Percentiles rank a stretch among this genome's conserved stretches.
These are phyloP conservation scores for Polydrusus pterygomalis DNA, from an alignment of 2,888 invertebrate species.

Conservation along the genomic window DNA sequence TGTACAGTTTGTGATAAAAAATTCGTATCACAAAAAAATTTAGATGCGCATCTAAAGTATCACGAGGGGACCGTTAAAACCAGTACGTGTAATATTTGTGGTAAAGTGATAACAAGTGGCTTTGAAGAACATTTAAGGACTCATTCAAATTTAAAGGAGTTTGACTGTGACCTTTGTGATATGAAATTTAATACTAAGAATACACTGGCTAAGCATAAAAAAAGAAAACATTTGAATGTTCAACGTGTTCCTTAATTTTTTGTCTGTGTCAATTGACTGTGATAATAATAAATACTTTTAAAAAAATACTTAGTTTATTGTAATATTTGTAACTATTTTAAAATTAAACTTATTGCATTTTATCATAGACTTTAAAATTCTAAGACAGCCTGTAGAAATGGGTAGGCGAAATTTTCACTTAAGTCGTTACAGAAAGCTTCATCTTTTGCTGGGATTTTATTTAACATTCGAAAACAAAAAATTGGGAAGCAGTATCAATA, in stretches of 20 bases:
- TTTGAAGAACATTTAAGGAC: constrained; percentile 69
- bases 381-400: no score
- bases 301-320: no score
- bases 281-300: no score
- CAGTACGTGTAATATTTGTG: constrained; percentile 68
- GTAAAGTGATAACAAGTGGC: constrained; percentile 66
- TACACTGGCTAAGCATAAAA: constrained; percentile 68
- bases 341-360: no score
- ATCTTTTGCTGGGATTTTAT: no score
- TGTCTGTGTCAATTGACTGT: not conserved
- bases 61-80: constrained; percentile 67
- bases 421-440: no score
- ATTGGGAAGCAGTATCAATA: no score
- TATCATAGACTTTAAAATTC: no score
- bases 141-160: constrained; percentile 68
- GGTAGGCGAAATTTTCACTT: no score
- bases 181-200: constrained; percentile 69
- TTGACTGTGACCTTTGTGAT: constrained; percentile 67
- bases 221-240: constrained; percentile 65
- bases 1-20: constrained; percentile 68
- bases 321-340: no score
- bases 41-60: constrained; percentile 69
- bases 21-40: constrained; percentile 69
- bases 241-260: not conserved
- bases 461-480: no score